These are phyloP conservation scores for Thrips palmi DNA, from an alignment of 1,140 invertebrate genomes.

Conservation along the genomic window DNA sequence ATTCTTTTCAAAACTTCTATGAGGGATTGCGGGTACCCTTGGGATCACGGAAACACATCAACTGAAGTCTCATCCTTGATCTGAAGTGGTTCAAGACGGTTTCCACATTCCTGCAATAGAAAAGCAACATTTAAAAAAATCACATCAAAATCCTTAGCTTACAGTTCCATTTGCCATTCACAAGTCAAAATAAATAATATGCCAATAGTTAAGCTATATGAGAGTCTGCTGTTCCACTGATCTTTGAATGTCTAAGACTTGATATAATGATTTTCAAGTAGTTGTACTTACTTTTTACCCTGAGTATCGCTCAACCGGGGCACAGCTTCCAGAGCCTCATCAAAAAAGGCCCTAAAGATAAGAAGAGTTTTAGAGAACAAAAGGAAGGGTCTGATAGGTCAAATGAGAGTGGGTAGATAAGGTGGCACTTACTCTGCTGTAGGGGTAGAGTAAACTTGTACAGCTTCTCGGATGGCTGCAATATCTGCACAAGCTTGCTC, in stretches of 20 bases:
- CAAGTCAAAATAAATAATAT: constrained; percentile 2
- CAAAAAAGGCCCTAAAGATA: constrained; percentile 31
- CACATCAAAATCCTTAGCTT: neutral
- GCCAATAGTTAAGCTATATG: neutral
- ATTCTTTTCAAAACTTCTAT: no score
- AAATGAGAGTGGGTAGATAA: constrained; percentile 10
- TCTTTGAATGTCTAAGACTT: constrained; percentile 19
- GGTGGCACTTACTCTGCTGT: constrained; percentile 30
- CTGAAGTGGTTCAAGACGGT: constrained; percentile 22
- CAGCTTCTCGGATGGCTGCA: constrained; percentile 31
- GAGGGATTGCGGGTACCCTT: no score
- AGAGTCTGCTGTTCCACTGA: no score
- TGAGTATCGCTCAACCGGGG: constrained; percentile 25
- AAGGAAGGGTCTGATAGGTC: constrained; percentile 4
- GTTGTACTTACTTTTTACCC: constrained; percentile 16
- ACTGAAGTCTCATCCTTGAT: constrained; percentile 22
- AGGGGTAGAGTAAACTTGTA: constrained; percentile 28
- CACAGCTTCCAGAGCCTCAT: constrained; percentile 38
- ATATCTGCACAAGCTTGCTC: constrained; percentile 49
- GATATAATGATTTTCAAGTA: constrained; percentile 16
- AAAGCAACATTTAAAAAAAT: constrained; percentile 1
- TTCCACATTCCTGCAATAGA: constrained; percentile 18
- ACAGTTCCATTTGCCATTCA: neutral
- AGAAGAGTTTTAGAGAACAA: constrained; percentile 13
- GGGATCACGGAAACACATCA: constrained; percentile 22